These are phyloP conservation scores for Tricholauxania praeusta DNA, from an alignment of 2,888 invertebrate species.

Conservation along the genomic window DNA sequence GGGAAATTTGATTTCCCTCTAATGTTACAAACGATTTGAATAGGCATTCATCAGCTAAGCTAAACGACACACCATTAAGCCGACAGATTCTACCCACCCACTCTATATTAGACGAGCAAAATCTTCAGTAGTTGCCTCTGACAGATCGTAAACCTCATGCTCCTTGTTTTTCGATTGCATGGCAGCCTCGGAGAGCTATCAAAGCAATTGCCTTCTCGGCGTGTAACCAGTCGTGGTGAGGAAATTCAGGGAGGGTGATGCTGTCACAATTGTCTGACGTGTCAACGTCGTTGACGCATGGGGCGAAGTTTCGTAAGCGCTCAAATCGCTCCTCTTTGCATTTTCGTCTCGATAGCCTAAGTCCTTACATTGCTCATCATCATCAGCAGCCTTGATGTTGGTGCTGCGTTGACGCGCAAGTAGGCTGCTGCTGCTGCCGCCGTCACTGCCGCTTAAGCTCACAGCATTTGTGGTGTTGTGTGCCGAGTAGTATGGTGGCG, in stretches of 20 bases:
- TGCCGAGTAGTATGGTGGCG: slow-evolving; percentile 53
- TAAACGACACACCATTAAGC: too few species aligned
- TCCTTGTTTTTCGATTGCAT: neutral
- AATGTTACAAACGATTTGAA: too few species aligned
- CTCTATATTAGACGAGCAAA: slow-evolving; percentile 11
- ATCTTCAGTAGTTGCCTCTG: neutral
- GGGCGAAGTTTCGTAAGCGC: slow-evolving; percentile 23
- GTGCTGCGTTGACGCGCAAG: slow-evolving; percentile 42
- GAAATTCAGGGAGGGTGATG: slow-evolving; percentile 56
- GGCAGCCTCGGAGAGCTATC: slow-evolving; percentile 46
- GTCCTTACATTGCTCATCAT: slow-evolving; percentile 41
- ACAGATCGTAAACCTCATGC: neutral
- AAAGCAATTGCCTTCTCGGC: slow-evolving; percentile 55
- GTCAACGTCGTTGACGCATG: slow-evolving; percentile 36
- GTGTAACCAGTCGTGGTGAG: slow-evolving; percentile 53
- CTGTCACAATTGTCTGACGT: slow-evolving; percentile 55
- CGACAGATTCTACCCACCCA: neutral
- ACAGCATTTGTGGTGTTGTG: slow-evolving; percentile 45
- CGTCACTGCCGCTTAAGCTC: neutral
- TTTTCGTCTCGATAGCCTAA: slow-evolving; percentile 47
- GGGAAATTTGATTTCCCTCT: neutral
- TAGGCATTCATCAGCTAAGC: too few species aligned
- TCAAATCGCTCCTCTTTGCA: slow-evolving; percentile 26
- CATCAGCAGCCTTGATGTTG: slow-evolving; percentile 40
- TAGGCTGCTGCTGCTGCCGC: slow-evolving; percentile 36